Conservation (phyloP, 2,888 invertebrate species). For the Spilarctia lutea region DNA sequence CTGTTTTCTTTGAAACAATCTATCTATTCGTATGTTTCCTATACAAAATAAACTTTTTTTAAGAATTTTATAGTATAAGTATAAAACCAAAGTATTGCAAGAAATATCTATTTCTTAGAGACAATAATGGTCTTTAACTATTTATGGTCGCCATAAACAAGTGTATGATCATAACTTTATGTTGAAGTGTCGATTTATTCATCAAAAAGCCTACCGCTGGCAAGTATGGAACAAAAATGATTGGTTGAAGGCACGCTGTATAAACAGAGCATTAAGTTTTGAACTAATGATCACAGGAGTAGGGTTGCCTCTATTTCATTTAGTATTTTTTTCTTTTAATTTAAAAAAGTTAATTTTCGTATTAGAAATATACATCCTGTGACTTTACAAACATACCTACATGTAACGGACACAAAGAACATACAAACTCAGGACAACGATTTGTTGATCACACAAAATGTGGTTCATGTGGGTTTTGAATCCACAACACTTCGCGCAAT, state of each 20-base stretch:
- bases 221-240: constrained; percentile 37
- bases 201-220: constrained; percentile 24
- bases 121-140: background rate
- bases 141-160: constrained; percentile 28
- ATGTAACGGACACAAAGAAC: no score
- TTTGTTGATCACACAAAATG: no score
- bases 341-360: no score
- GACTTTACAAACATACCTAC: no score
- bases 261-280: constrained; percentile 49
- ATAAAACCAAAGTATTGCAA: background rate
- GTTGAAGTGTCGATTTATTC: constrained; percentile 37
- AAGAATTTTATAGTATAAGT: background rate
- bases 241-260: constrained; percentile 38
- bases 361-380: no score
- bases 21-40: no score
- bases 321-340: no score
- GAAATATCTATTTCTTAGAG: background rate
- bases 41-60: no score
- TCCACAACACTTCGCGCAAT: no score
- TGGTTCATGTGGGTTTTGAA: no score
- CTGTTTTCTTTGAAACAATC: no score
- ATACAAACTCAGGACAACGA: no score
- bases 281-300: constrained; percentile 53
- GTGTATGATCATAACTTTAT: constrained; percentile 37
- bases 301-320: constrained; percentile 35